These are phyloP conservation scores for Oscheius sp. DNA, from an alignment of 2,888 invertebrate species.

Conservation along the genomic window DNA sequence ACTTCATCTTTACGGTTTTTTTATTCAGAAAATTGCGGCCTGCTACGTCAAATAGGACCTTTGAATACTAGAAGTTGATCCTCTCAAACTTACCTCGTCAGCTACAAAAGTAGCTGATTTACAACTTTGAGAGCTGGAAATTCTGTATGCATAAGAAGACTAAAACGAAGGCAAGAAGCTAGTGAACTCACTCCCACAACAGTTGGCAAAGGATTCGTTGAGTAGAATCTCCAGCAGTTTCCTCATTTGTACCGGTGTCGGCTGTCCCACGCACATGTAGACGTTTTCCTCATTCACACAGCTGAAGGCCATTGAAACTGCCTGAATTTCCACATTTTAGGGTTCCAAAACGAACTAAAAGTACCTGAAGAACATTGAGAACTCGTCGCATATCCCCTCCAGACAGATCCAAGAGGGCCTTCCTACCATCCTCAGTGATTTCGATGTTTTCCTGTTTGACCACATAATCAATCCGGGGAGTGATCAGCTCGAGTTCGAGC, in stretches of 20 bases:
- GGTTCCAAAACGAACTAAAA: background rate
- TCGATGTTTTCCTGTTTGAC: constrained; percentile 70
- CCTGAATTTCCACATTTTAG: constrained; percentile 75
- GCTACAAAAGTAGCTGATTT: too few species aligned
- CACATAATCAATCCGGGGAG: constrained; percentile 88
- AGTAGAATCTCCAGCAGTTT: constrained; percentile 86
- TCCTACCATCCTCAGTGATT: constrained; percentile 85
- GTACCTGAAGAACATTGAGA: constrained; percentile 88
- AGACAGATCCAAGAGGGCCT: constrained; percentile 88
- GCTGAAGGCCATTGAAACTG: constrained; percentile 91
- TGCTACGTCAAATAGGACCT: too few species aligned
- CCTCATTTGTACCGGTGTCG: constrained; percentile 88
- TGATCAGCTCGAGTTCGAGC: constrained; percentile 82
- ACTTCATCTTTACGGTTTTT: too few species aligned
- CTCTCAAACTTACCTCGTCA: too few species aligned
- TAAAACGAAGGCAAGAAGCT: background rate
- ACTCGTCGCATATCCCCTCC: constrained; percentile 98
- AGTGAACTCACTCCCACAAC: constrained; percentile 57
- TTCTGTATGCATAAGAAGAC: too few species aligned
- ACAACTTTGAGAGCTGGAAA: too few species aligned
- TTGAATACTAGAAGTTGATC: too few species aligned
- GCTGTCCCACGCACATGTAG: constrained; percentile 96
- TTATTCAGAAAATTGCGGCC: too few species aligned
- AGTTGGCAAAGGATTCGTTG: constrained; percentile 72
- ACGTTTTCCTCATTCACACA: constrained; percentile 89